phyloP scores from a whole-genome alignment of 2,888 invertebrate species.

The Mythimna impura region DNA sequence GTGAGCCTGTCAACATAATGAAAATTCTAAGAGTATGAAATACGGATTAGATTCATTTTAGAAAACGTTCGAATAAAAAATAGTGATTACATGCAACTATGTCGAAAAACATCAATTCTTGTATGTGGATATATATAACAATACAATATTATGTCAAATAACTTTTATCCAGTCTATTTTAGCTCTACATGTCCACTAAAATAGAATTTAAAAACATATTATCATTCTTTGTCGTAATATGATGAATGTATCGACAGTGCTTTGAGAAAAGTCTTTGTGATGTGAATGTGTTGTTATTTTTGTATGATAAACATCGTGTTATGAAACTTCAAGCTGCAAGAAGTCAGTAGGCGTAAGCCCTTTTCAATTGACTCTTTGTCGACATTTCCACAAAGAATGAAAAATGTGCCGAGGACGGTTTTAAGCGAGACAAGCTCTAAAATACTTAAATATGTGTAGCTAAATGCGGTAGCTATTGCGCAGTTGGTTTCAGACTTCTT shows the following conservation, averaged over 20 bases:
- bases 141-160: slow-evolving; percentile 37
- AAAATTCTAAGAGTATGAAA: slow-evolving; percentile 16
- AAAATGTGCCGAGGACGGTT: slow-evolving; percentile 11
- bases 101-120: slow-evolving; percentile 20
- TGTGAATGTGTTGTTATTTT: slow-evolving; percentile 47
- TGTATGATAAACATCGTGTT: slow-evolving; percentile 40
- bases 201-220: slow-evolving; percentile 61
- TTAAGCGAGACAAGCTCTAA: slow-evolving; percentile 7
- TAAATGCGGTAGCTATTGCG: slow-evolving; percentile 3
- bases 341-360: slow-evolving; percentile 50
- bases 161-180: slow-evolving; percentile 40
- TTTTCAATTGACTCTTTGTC: slow-evolving; percentile 43
- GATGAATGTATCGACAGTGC: slow-evolving; percentile 47
- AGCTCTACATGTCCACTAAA: slow-evolving; percentile 58
- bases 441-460: not conserved
- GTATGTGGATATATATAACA: slow-evolving; percentile 22
- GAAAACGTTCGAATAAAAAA: slow-evolving; percentile 37
- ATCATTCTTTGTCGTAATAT: slow-evolving; percentile 46
- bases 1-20: no score
- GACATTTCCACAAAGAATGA: slow-evolving; percentile 20
- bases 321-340: slow-evolving; percentile 14
- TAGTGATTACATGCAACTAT: slow-evolving; percentile 29
- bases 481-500: not conserved
- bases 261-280: slow-evolving; percentile 39
- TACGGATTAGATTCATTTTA: slow-evolving; percentile 14